Evolutionary conservation across 2,797 vertebrate genomes (phyloP), one percentile per base, ranked within the genome.

Genomic region (Gymnocypris eckloni): DNA sequence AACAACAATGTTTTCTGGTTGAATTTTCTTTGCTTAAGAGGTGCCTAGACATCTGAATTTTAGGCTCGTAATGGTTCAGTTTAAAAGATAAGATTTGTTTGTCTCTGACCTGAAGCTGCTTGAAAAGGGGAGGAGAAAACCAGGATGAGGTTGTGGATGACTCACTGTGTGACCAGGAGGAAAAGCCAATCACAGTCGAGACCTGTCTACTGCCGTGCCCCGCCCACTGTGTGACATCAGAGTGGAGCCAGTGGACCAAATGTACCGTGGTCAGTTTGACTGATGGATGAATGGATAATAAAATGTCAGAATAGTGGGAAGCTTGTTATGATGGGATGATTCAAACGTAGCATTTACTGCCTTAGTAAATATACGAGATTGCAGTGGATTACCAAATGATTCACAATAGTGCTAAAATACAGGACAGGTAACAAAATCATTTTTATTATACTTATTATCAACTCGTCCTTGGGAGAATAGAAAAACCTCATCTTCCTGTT

Each of bases 211-310:
- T 96, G 25, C 93, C 94, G 52, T 97, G 96, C 84, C 95, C 96
- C 82, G 92, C 79, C 37, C 95, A 97, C 82, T 97, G 97, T 82
- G 96, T 96, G 6, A 93, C 97, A 93, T 97, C 97, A 54, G 92
- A 95, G 25, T 97, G 96, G 97, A 95, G 95, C 64, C 92, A 89
- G 4, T 97, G 97, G 97, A 97, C 93, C 91, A 89, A 77, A 1
- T 97, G 97, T 78, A 93, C 95, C 0, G 91, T 95, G 94, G 97
- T 97, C 92, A 92, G 90, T 83, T 56, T n/a, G 48, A 56, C 16
- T 25, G 20, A 56, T 67, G 66, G 43, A 56, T 66, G 59, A 45
- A 59, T 79, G 50, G 16, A 85, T 70, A 12, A 45, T 45, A 9
- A 45, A 16, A 45, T 48, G n/a, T 73, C 25, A 66, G 43, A 2